Evolutionary conservation across 2,113 vertebrate species (phyloP), one percentile per base, ranked within the genome.

Genomic region (Malurus alboscapulatus): DNA sequence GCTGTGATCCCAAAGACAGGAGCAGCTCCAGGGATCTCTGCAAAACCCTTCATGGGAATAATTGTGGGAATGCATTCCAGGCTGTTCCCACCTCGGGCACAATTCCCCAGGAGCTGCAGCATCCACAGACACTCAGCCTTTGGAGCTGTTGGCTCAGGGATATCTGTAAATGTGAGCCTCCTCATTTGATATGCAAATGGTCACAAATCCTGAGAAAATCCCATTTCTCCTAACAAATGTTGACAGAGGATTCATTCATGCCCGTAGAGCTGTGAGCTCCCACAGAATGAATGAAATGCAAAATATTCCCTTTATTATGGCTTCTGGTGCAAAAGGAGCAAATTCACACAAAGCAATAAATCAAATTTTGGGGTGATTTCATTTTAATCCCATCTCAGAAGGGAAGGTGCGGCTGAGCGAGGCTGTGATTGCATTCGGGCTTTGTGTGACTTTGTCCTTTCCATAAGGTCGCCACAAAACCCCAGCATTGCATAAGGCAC

Each of bases 1-100:
- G 32, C 16, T 53, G 69, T 14, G 87, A 38, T 12, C 92, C 93
- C 34, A 44, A 69, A 88, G 44, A 61, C 87, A 88, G 14, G 21
- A 42, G 72, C 20, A 30, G 59, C 1, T 68, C 66, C 66, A 71
- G 77, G 59, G 71, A 95, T 94, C 88, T 78, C 68, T 87, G 68
- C 9, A 32, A 71, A 95, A 87, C 45, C 80, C 91, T 65, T 86
- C 44, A 86, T 88, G 92, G 88, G 38, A 94, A 75, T 94, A 95
- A 94, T 65, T 74, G 68, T 47, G 62, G 14, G 80, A 86, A 19
- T 0, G 2, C 0, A 1, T 42, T 44, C 82, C 3, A 14, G 72
- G 93, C 32, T 4, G 1, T n/a, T 45, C 44, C n/a, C 26, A 16
- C 79, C 9, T 3, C 53, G 88, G 88, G 73, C 57, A 53, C 0